phyloP scores from a whole-genome alignment of 2,113 vertebrate genomes.

The Columba janthina region DNA sequence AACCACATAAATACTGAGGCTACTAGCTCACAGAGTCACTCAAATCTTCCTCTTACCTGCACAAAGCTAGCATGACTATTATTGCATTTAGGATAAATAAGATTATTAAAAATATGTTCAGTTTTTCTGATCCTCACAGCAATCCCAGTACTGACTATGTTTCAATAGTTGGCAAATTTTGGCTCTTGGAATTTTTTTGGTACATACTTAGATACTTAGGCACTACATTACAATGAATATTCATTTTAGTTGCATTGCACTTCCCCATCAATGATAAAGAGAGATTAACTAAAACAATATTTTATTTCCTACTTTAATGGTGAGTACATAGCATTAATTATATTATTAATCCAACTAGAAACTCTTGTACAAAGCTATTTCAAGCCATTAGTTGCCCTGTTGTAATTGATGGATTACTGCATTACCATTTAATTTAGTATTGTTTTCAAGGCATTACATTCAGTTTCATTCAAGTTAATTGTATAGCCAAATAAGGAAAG shows the following conservation, averaged over 20 bases:
- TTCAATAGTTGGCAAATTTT: neutral
- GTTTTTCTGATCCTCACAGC: neutral
- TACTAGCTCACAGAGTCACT: neutral
- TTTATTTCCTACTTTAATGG: conserved; percentile 74
- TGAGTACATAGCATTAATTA: conserved; percentile 73
- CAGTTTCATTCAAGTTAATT: conserved; percentile 74
- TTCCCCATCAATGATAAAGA: conserved; percentile 51
- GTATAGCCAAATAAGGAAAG: conserved; percentile 71
- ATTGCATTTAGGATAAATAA: neutral
- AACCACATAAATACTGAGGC: neutral
- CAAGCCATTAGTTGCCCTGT: conserved; percentile 57
- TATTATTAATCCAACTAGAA: conserved; percentile 77
- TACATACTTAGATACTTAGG: neutral
- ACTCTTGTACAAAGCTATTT: conserved; percentile 74
- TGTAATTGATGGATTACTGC: conserved; percentile 77
- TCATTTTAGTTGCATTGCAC: conserved; percentile 45
- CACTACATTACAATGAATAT: conserved; percentile 33
- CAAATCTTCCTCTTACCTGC: neutral
- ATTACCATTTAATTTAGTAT: conserved; percentile 81
- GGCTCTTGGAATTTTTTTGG: neutral
- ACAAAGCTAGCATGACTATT: neutral
- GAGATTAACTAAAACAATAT: conserved; percentile 74
- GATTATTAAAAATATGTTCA: neutral
- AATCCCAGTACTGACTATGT: neutral
- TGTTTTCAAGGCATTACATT: conserved; percentile 75